phyloP scores from a whole-genome alignment of 2,888 invertebrate species.

The Pimpla rufipes region DNA sequence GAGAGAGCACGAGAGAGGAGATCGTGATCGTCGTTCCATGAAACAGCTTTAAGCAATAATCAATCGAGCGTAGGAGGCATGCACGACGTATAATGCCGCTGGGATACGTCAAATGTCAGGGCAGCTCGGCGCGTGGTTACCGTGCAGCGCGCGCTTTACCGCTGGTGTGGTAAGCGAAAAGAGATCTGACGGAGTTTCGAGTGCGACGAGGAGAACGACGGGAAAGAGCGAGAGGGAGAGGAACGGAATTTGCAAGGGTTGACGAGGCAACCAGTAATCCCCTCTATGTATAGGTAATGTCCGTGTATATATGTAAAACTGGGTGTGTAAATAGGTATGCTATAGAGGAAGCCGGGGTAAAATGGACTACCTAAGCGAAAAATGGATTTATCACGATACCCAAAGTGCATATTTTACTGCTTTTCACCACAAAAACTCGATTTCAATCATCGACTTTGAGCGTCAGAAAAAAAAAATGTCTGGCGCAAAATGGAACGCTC shows the following conservation, averaged over 20 bases:
- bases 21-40: conserved; percentile 70
- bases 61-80: conserved; percentile 76
- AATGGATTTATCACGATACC: too few species aligned
- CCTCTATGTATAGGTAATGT: background rate
- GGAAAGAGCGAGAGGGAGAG: background rate
- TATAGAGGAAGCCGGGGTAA: too few species aligned
- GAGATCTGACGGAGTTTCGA: background rate
- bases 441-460: too few species aligned
- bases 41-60: conserved; percentile 80
- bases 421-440: too few species aligned
- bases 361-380: too few species aligned
- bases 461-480: too few species aligned
- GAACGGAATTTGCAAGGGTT: conserved; percentile 1
- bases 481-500: too few species aligned
- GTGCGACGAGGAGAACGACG: background rate
- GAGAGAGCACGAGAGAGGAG: conserved; percentile 13
- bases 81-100: conserved; percentile 5
- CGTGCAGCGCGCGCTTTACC: background rate
- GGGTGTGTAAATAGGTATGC: too few species aligned
- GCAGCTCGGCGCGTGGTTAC: background rate
- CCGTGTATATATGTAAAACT: too few species aligned
- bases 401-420: too few species aligned
- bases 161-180: background rate
- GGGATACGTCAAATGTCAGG: conserved; percentile 77
- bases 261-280: conserved; percentile 3